Evolutionary conservation across 2,888 invertebrate genomes (phyloP).

Genomic region (Tenthredo distinguenda): DNA sequence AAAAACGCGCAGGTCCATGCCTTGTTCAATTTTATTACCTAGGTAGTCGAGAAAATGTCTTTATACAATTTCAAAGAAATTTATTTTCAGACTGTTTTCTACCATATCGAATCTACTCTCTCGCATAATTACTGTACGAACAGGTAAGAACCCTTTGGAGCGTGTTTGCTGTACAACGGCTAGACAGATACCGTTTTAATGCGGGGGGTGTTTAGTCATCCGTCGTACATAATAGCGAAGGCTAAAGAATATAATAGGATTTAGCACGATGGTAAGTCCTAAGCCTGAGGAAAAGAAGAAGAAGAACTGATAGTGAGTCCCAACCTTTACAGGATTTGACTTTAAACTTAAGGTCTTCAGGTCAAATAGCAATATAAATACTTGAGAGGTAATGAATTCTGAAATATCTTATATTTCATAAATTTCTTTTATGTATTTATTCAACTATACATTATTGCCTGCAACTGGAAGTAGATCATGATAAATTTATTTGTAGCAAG

Average conservation of each 20-base stretch:
- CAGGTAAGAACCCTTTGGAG: not conserved
- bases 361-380: conserved; percentile 5
- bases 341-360: not conserved
- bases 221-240: too few relatives aligned
- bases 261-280: not conserved
- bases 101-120: not conserved
- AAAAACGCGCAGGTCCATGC: not conserved
- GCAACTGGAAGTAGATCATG: not conserved
- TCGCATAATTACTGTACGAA: not conserved
- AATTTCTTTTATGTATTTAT: not conserved
- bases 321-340: not conserved
- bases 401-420: not conserved
- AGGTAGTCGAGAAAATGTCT: not conserved
- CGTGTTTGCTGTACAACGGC: not conserved
- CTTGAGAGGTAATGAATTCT: not conserved
- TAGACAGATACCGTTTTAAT: not conserved
- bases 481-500: not conserved
- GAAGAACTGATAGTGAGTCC: not conserved
- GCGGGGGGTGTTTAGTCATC: not conserved
- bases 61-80: not conserved
- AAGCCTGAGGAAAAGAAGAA: too few relatives aligned
- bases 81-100: not conserved
- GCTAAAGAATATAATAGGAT: not conserved
- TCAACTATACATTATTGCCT: not conserved
- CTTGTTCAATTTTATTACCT: not conserved